Evolutionary conservation across 30 jellyfish, hydroid and myxozoan genomes (phyloP).

Genomic region (Rhopilema esculentum): DNA sequence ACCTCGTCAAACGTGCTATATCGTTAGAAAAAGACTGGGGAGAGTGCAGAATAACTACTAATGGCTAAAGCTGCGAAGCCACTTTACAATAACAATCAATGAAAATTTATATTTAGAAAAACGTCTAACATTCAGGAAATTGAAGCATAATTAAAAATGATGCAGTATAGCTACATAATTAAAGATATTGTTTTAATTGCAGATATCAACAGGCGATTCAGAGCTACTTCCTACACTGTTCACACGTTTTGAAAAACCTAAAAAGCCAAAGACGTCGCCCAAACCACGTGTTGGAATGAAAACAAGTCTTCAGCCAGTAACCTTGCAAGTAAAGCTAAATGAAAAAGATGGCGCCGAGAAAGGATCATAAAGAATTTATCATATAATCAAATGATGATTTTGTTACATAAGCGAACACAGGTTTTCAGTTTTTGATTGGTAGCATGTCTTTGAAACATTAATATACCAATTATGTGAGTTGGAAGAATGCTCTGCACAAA

Average conservation of each 20-base stretch:
- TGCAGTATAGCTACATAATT: no score
- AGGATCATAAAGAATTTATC: not conserved
- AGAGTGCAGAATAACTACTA: no score
- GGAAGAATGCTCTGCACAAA: no score
- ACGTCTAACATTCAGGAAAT: slow-evolving; percentile 4
- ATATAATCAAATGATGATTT: not conserved
- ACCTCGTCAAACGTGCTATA: no score
- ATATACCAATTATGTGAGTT: no score
- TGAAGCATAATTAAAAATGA: no score
- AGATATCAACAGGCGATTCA: not conserved
- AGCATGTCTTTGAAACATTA: not conserved
- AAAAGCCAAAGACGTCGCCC: slow-evolving; percentile 17
- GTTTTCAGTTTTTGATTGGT: not conserved
- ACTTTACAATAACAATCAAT: no score
- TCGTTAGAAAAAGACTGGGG: no score
- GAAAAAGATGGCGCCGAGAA: not conserved
- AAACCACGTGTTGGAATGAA: not conserved
- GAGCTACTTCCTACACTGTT: slow-evolving; percentile 25
- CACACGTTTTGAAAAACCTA: slow-evolving; percentile 55
- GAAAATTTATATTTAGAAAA: no score
- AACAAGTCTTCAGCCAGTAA: slow-evolving; percentile 2
- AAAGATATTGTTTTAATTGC: not conserved
- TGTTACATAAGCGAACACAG: not conserved
- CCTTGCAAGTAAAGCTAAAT: not conserved
- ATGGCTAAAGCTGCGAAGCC: no score